These are phyloP conservation scores for Procambarus clarkii DNA, from an alignment of 1,140 invertebrate genomes.

Conservation along the genomic window DNA sequence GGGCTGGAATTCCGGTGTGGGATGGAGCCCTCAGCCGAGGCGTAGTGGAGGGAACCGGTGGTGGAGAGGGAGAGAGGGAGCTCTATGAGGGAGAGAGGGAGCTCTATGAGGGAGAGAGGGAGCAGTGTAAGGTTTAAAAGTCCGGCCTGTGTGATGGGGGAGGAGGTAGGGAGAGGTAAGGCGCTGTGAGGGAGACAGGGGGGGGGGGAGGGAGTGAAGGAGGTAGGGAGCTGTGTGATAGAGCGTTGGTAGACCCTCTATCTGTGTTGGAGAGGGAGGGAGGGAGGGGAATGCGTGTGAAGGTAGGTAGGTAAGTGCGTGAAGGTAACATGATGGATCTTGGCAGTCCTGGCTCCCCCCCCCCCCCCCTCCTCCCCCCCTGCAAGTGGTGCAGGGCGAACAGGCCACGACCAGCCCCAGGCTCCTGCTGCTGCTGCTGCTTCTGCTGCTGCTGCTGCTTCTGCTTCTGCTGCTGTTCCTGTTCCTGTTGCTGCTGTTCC, in stretches of 20 bases:
- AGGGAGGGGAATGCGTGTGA: neutral
- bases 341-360: neutral
- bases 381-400: neutral
- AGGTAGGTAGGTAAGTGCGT: neutral
- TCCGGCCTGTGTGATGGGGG: too few species aligned
- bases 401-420: neutral
- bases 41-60: too few species aligned
- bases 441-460: neutral
- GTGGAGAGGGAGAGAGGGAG: too few species aligned
- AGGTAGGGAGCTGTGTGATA: neutral
- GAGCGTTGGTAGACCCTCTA: neutral
- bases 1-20: too few species aligned
- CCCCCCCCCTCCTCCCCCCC: too few species aligned
- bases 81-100: too few species aligned
- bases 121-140: too few species aligned
- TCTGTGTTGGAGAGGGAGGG: neutral
- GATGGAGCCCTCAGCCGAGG: too few species aligned
- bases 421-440: slow-evolving; percentile 1
- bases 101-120: too few species aligned
- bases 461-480: neutral
- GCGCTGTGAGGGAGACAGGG: too few species aligned
- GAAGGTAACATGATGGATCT: slow-evolving; percentile 16
- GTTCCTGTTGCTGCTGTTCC: neutral
- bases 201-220: too few species aligned
- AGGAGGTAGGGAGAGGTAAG: too few species aligned